phyloP scores from a whole-genome alignment of 2,797 vertebrate genomes.

The Pseudochromis fuscus region DNA sequence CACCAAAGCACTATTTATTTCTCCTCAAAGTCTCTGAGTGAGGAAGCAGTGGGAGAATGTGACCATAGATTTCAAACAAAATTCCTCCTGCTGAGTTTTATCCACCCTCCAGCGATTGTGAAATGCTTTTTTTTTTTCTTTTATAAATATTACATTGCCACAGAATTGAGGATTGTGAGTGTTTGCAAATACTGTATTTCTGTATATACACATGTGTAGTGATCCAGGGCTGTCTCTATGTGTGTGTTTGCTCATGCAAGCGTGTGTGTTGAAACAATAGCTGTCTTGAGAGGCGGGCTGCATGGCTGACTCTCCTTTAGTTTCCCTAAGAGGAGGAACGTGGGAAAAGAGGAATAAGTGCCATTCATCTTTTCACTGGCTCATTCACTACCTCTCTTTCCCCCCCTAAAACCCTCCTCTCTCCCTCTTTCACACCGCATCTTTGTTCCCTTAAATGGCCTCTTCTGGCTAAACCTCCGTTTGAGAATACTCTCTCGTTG shows the following conservation, averaged over 20 bases:
- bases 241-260: conserved; percentile 65
- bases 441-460: conserved; percentile 85
- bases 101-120: conserved; percentile 23
- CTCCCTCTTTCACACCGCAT: conserved; percentile 69
- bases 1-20: conserved; percentile 45
- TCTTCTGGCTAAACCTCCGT: conserved; percentile 76
- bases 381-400: conserved; percentile 77
- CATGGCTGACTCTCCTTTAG: conserved; percentile 79
- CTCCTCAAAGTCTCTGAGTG: conserved; percentile 21
- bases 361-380: conserved; percentile 84
- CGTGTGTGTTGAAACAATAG: conserved; percentile 77
- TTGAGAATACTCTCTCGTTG: conserved; percentile 70
- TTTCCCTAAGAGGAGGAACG: conserved; percentile 78
- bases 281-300: conserved; percentile 76
- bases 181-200: conserved; percentile 25
- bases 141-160: conserved; percentile 34
- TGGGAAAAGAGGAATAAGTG: conserved; percentile 86
- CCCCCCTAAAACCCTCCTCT: conserved; percentile 63
- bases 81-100: conserved; percentile 34
- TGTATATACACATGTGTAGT: conserved; percentile 15
- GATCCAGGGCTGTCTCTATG: conserved; percentile 20
- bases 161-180: conserved; percentile 17
- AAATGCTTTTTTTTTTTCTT: conserved; percentile 17
- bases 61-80: conserved; percentile 50
- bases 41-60: conserved; percentile 44